phyloP scores from a whole-genome alignment of 2,113 vertebrate genomes.

The Vidua chalybeata region DNA sequence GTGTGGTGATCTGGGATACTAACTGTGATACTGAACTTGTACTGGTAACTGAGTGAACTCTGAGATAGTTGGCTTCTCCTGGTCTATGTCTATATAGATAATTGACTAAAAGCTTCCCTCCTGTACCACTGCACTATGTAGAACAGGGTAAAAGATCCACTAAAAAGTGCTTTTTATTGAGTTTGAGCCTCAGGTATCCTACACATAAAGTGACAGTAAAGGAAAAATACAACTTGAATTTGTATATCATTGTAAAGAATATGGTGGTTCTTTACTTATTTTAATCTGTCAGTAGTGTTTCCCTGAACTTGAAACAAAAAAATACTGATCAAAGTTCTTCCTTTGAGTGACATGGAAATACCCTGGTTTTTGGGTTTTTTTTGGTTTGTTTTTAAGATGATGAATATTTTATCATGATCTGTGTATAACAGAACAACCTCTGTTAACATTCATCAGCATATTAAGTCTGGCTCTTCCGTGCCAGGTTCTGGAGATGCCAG shows the following conservation, averaged over 20 bases:
- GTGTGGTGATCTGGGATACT: neutral
- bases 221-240: neutral
- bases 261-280: neutral
- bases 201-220: fast-evolving
- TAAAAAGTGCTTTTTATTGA: neutral
- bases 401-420: neutral
- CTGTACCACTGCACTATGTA: neutral
- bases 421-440: neutral
- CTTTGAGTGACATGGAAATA: neutral
- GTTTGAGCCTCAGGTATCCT: neutral
- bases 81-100: neutral
- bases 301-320: neutral
- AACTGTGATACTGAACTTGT: neutral
- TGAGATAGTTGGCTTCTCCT: neutral
- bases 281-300: neutral
- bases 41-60: neutral
- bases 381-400: no score
- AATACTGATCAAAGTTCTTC: neutral
- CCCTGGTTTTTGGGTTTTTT: neutral
- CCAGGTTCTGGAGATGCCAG: neutral
- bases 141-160: neutral
- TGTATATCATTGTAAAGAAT: neutral
- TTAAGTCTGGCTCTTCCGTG: neutral
- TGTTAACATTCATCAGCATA: neutral
- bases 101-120: neutral